Evolutionary conservation across 1,140 invertebrate species (phyloP).

Genomic region (Gerris buenoi): DNA sequence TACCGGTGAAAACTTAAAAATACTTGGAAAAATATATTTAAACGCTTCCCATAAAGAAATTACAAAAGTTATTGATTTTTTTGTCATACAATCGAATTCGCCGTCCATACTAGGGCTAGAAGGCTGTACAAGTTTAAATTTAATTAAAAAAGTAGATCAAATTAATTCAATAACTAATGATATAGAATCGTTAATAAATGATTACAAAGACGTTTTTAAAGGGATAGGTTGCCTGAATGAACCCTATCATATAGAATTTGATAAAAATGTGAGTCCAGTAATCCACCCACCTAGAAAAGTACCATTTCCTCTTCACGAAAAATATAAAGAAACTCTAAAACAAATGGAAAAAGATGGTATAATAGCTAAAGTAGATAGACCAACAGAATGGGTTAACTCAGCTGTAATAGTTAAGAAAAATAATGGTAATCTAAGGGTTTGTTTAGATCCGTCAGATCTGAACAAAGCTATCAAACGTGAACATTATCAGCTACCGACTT

Average conservation of each 20-base stretch:
- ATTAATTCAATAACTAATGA: not conserved
- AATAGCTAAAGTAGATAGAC: conserved; percentile 21
- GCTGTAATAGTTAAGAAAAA: conserved; percentile 3
- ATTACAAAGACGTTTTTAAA: not conserved
- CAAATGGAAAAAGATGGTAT: conserved; percentile 20
- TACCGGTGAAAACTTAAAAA: not conserved
- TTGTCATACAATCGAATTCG: not conserved
- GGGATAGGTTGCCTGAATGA: not conserved
- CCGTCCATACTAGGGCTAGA: not conserved
- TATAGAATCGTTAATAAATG: not conserved
- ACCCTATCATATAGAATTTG: not conserved
- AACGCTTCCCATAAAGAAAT: not conserved
- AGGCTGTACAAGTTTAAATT: not conserved
- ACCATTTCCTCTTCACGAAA: not conserved
- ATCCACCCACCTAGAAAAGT: not conserved
- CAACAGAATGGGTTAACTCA: conserved; percentile 26
- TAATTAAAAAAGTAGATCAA: not conserved
- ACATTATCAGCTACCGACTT: conserved; percentile 16
- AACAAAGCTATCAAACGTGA: conserved; percentile 24
- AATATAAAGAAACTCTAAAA: conserved; percentile 19
- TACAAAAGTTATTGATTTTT: not conserved
- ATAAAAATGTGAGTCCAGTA: not conserved
- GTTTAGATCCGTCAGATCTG: conserved; percentile 24
- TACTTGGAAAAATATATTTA: not conserved
- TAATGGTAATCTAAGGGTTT: conserved; percentile 24